Conservation (phyloP, 37 sponge, comb jelly and placozoan species). For the Beroe ovata region DNA sequence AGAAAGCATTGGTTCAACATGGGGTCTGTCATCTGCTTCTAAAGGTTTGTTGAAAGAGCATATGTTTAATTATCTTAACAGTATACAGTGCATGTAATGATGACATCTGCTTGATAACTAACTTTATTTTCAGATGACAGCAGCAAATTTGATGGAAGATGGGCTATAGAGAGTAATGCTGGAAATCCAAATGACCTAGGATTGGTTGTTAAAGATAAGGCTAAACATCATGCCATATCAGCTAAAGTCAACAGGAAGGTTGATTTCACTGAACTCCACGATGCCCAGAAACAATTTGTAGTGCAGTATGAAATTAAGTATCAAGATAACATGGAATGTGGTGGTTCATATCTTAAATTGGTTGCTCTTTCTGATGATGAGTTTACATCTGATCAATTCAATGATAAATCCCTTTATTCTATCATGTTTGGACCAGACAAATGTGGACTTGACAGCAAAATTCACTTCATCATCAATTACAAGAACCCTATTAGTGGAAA, state of each 20-base stretch:
- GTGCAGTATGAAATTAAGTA: conserved; percentile 91
- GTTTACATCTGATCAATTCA: conserved; percentile 70
- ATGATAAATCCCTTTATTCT: conserved; percentile 92
- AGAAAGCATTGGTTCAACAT: conserved; percentile 11
- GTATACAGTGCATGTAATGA: too few species aligned
- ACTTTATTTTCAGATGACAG: conserved; percentile 49
- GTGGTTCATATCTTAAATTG: conserved; percentile 96
- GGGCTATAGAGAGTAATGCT: conserved; percentile 39
- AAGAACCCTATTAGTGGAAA: conserved; percentile 90
- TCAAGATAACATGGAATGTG: conserved; percentile 86
- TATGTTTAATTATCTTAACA: too few species aligned
- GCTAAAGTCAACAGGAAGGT: conserved; percentile 82
- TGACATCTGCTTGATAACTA: too few species aligned
- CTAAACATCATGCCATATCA: conserved; percentile 89
- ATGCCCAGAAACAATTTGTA: conserved; percentile 55
- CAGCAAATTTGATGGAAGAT: conserved; percentile 36
- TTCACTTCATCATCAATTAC: conserved; percentile 92
- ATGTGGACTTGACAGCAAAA: conserved; percentile 85
- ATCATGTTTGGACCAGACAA: conserved; percentile 99
- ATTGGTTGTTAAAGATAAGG: conserved; percentile 71
- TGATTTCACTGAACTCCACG: conserved; percentile 68
- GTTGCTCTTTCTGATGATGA: conserved; percentile 70
- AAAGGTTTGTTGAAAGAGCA: conserved; percentile 1
- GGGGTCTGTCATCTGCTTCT: conserved; percentile 26
- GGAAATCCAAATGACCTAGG: conserved; percentile 10